These are phyloP conservation scores for Colaptes auratus DNA, from an alignment of 2,113 vertebrate genomes.

Conservation along the genomic window DNA sequence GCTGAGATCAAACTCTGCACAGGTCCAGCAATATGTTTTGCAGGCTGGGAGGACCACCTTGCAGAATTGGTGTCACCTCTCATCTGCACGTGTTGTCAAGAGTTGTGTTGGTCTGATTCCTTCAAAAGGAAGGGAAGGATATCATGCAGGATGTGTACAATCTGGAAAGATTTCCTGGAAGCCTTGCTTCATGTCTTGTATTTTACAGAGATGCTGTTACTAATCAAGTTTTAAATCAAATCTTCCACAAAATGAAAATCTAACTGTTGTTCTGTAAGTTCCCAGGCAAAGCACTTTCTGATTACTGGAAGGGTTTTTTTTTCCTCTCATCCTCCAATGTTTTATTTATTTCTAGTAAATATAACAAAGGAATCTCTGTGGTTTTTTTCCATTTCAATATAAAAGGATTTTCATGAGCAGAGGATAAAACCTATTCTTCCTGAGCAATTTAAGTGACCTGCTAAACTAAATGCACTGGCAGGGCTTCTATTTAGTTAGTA, in stretches of 20 bases:
- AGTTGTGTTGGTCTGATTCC: not conserved
- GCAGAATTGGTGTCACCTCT: not conserved
- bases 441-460: slow-evolving; percentile 61
- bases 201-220: not conserved
- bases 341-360: slow-evolving; percentile 50
- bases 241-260: not conserved
- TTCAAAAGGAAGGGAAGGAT: not conserved
- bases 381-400: slow-evolving; percentile 29
- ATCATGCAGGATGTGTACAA: not conserved
- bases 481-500: slow-evolving; percentile 63
- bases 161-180: not conserved
- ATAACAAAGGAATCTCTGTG: not conserved
- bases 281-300: not conserved
- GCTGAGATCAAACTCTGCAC: not conserved
- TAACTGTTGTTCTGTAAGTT: slow-evolving; percentile 1
- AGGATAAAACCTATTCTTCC: slow-evolving; percentile 3
- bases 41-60: not conserved
- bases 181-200: not conserved
- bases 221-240: slow-evolving; percentile 5
- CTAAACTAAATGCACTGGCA: slow-evolving; percentile 55
- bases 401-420: slow-evolving; percentile 19
- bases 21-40: not conserved
- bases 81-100: not conserved
- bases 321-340: not conserved
- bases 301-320: not conserved